These are phyloP conservation scores for Pteria penguin DNA, from an alignment of 2,888 invertebrate species.

Conservation along the genomic window DNA sequence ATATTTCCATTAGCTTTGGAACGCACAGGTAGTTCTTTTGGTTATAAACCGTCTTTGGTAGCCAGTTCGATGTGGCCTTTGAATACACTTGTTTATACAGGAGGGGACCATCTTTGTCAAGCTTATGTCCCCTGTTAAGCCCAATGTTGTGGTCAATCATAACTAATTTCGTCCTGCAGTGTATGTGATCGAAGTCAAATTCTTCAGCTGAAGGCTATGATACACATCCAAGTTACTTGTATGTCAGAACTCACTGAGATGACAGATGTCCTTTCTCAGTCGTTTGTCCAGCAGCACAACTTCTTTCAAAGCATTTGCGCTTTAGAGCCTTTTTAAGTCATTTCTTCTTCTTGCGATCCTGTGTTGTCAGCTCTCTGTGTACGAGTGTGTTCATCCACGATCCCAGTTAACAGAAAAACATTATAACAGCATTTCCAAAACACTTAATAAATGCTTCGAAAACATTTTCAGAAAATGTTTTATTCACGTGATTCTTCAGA, in stretches of 20 bases:
- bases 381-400: too few relatives aligned
- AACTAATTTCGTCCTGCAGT: slow-evolving; percentile 33
- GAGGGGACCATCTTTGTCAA: slow-evolving; percentile 6
- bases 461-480: too few relatives aligned
- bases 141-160: slow-evolving; percentile 42
- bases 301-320: slow-evolving; percentile 40
- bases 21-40: slow-evolving; percentile 25
- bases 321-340: slow-evolving; percentile 35
- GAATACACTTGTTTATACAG: slow-evolving; percentile 11
- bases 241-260: slow-evolving; percentile 44
- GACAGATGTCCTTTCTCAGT: slow-evolving; percentile 34
- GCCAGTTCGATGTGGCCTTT: slow-evolving; percentile 28
- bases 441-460: too few relatives aligned
- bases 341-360: slow-evolving; percentile 18
- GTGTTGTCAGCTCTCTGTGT: slow-evolving; percentile 13
- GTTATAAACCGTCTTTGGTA: slow-evolving; percentile 30
- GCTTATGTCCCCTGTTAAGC: slow-evolving; percentile 19
- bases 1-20: not conserved
- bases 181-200: slow-evolving; percentile 40
- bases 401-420: too few relatives aligned
- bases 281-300: slow-evolving; percentile 36
- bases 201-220: slow-evolving; percentile 39
- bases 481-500: too few relatives aligned
- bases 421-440: too few relatives aligned
- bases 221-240: slow-evolving; percentile 48